Conservation (phyloP, 2,113 vertebrate species). For the Genyomyrus donnyi region DNA sequence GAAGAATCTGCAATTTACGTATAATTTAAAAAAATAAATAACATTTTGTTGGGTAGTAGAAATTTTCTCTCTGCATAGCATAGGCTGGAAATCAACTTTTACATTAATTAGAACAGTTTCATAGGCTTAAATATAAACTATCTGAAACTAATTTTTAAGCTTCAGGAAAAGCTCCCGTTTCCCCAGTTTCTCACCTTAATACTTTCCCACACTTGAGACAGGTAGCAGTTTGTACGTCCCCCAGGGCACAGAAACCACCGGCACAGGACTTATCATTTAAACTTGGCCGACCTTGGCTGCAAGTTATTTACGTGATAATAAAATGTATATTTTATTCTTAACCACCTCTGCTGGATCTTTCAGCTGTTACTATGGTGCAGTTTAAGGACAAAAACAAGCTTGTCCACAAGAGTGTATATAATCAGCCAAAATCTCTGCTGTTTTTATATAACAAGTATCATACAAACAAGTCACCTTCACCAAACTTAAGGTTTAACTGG, state of each 20-base stretch:
- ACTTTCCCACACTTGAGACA: neutral
- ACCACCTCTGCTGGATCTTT: neutral
- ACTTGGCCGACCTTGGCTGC: neutral
- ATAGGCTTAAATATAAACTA: neutral
- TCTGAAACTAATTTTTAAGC: neutral
- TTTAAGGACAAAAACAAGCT: neutral
- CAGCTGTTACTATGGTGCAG: neutral
- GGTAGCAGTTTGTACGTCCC: neutral
- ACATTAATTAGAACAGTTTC: neutral
- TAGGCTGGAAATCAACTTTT: neutral
- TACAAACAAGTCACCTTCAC: neutral
- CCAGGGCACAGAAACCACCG: neutral
- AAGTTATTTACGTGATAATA: neutral
- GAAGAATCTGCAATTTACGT: neutral
- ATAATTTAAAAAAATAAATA: neutral
- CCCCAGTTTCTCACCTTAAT: neutral
- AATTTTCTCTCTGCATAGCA: neutral
- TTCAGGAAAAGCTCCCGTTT: neutral
- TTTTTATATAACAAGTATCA: neutral
- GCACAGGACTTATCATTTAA: neutral
- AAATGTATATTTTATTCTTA: neutral
- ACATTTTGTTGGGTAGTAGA: neutral
- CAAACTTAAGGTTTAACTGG: neutral
- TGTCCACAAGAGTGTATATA: neutral
- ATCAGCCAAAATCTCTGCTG: neutral